A percentile compares a stretch with the other conserved stretches of the same genome.
These are phyloP conservation scores for Sylvicola cinctus DNA, from an alignment of 2,888 invertebrate genomes.

Conservation along the genomic window DNA sequence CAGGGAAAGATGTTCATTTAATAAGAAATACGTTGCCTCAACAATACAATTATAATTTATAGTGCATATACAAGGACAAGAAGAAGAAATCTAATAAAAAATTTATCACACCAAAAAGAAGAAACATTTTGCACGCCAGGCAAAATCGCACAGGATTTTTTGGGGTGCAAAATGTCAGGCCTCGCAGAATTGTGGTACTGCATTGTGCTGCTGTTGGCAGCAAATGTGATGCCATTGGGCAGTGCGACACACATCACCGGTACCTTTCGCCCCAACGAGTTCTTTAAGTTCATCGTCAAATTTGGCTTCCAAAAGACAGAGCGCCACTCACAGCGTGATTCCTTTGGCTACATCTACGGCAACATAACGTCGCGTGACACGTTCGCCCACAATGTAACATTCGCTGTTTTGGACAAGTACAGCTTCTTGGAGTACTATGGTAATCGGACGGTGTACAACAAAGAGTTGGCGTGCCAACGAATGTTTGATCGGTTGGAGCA, in stretches of 20 bases:
- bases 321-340: constrained; percentile 59
- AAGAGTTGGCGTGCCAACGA: constrained; percentile 53
- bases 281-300: constrained; percentile 82
- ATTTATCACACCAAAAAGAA: too few relatives aligned
- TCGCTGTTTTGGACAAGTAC: constrained; percentile 76
- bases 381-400: constrained; percentile 44
- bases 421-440: constrained; percentile 82
- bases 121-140: too few relatives aligned
- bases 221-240: too few relatives aligned
- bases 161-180: too few relatives aligned
- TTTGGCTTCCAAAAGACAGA: constrained; percentile 96
- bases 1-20: too few relatives aligned
- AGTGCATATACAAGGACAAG: too few relatives aligned
- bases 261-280: constrained; percentile 43
- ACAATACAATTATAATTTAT: too few relatives aligned
- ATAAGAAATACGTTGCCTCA: too few relatives aligned
- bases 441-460: constrained; percentile 41
- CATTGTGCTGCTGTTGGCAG: too few relatives aligned
- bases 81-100: too few relatives aligned
- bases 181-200: too few relatives aligned
- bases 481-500: constrained; percentile 74
- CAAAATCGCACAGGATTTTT: too few relatives aligned
- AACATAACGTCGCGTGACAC: constrained; percentile 61
- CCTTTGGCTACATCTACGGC: constrained; percentile 90
- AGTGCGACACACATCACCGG: constrained; percentile 36